Evolutionary conservation across 2,888 invertebrate species (phyloP).

Genomic region (Alentia gelatinosa): DNA sequence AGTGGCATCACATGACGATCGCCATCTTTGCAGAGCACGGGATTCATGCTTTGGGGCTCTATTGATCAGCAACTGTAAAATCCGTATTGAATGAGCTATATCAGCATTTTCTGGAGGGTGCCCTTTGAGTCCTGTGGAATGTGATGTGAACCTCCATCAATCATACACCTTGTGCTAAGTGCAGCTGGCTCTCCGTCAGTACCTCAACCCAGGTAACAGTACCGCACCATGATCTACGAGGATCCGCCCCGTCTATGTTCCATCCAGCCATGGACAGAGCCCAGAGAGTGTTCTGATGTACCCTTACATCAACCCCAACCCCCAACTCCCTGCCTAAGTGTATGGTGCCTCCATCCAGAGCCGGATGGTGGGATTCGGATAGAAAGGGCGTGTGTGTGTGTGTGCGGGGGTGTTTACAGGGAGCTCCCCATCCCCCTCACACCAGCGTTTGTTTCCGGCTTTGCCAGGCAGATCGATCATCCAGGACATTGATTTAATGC

Average conservation of each 20-base stretch:
- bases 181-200: background rate
- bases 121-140: too few species aligned
- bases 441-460: background rate
- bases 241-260: background rate
- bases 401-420: background rate
- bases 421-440: background rate
- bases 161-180: background rate
- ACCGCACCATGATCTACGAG: background rate
- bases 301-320: too few species aligned
- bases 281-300: background rate
- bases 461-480: background rate
- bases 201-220: background rate
- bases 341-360: too few species aligned
- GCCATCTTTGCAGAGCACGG: too few species aligned
- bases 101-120: too few species aligned
- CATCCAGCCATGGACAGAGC: background rate
- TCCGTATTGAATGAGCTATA: too few species aligned
- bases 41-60: too few species aligned
- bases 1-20: too few species aligned
- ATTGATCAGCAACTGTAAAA: too few species aligned
- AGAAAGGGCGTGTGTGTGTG: background rate
- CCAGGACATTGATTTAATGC: background rate
- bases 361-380: background rate
- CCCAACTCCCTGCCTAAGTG: too few species aligned
- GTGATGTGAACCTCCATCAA: background rate